A percentile compares a stretch with the other conserved stretches of the same genome.
Conservation (phyloP, 2,113 vertebrate species). For the Elgaria multicarinata region DNA sequence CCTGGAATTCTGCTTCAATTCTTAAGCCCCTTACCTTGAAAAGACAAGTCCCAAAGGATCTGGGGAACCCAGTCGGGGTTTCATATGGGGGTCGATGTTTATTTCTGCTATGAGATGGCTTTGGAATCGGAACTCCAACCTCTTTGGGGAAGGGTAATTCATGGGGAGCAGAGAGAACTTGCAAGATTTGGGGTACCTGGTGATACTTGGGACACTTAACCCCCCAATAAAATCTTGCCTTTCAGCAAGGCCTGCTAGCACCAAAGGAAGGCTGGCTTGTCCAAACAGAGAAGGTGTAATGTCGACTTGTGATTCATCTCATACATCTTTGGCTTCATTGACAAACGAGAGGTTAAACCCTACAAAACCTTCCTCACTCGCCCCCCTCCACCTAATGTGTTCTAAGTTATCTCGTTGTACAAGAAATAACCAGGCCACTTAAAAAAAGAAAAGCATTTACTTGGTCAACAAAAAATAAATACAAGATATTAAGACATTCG, state of each 20-base stretch:
- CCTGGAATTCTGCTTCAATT: not conserved
- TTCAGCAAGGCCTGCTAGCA: not conserved
- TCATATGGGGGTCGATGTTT: no score
- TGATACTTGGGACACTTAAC: not conserved
- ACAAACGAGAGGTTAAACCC: not conserved
- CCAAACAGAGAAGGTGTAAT: not conserved
- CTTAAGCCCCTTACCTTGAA: not conserved
- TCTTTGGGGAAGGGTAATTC: not conserved
- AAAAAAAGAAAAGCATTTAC: slow-evolving; percentile 34
- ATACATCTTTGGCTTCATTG: no score
- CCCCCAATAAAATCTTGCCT: accelerated
- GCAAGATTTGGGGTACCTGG: not conserved
- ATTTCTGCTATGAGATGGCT: not conserved
- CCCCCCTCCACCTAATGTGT: not conserved
- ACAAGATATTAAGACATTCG: slow-evolving; percentile 41
- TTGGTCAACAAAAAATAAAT: slow-evolving; percentile 36
- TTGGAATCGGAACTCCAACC: not conserved
- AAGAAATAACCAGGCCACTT: slow-evolving; percentile 7
- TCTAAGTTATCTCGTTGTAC: not conserved
- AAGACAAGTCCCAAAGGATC: not conserved
- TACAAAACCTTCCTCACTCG: not conserved
- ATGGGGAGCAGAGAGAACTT: not conserved
- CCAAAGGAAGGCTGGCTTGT: not conserved
- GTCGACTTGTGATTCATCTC: not conserved
- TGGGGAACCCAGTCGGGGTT: not conserved